Evolutionary conservation across 2,888 invertebrate species (phyloP).

Genomic region (Candidula unifasciata): DNA sequence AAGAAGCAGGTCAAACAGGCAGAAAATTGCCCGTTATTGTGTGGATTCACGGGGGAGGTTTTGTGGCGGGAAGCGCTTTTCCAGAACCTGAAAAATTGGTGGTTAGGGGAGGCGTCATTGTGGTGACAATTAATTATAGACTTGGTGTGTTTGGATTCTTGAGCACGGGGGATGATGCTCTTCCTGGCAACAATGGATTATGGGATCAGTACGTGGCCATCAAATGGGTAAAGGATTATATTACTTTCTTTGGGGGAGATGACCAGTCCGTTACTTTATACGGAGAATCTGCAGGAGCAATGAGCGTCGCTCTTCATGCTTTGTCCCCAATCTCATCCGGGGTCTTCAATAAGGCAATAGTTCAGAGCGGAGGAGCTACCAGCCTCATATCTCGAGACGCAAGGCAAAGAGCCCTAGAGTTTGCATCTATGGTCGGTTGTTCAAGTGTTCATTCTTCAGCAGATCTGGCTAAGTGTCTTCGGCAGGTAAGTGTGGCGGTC

Average conservation of each 20-base stretch:
- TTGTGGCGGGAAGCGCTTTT: conserved; percentile 47
- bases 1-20: background rate
- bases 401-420: conserved; percentile 2
- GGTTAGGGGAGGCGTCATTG: conserved; percentile 20
- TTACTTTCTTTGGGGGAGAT: conserved; percentile 46
- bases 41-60: conserved; percentile 48
- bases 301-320: conserved; percentile 38
- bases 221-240: conserved; percentile 52
- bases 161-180: conserved; percentile 33
- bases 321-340: conserved; percentile 36
- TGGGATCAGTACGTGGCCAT: conserved; percentile 53
- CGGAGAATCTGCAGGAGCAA: conserved; percentile 52
- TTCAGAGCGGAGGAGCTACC: conserved; percentile 43
- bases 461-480: conserved; percentile 16
- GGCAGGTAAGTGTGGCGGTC: background rate
- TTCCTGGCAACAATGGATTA: conserved; percentile 49
- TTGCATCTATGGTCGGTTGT: conserved; percentile 32
- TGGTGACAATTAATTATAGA: conserved; percentile 40
- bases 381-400: conserved; percentile 19
- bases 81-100: conserved; percentile 47
- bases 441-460: background rate
- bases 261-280: conserved; percentile 48
- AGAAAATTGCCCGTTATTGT: conserved; percentile 17
- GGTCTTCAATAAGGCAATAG: conserved; percentile 38
- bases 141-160: conserved; percentile 51